These are phyloP conservation scores for Myocastor coypus DNA, from an alignment of 2,113 vertebrate species.

Conservation along the genomic window DNA sequence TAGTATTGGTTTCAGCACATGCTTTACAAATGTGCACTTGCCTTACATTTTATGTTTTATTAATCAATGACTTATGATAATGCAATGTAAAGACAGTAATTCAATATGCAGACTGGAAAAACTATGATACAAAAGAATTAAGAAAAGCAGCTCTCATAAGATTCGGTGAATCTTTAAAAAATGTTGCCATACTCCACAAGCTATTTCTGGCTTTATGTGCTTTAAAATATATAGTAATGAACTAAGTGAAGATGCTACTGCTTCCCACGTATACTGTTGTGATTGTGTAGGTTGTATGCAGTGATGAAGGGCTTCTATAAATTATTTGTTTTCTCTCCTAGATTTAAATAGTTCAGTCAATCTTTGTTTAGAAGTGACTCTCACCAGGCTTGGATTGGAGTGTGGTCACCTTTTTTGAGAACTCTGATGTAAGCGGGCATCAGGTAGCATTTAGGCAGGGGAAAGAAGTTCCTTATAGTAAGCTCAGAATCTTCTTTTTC, in stretches of 20 bases:
- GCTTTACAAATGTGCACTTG: conserved; percentile 67
- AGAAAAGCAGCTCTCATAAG: conserved; percentile 53
- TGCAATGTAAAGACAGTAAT: conserved; percentile 58
- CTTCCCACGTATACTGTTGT: conserved; percentile 39
- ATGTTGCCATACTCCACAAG: conserved; percentile 35
- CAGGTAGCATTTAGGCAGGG: neutral
- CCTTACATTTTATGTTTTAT: conserved; percentile 65
- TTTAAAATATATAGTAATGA: conserved; percentile 66
- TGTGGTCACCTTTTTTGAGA: neutral
- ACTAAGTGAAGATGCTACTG: conserved; percentile 66
- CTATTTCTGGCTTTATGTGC: conserved; percentile 69
- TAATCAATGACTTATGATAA: conserved; percentile 64
- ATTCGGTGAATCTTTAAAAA: conserved; percentile 70
- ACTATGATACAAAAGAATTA: conserved; percentile 2
- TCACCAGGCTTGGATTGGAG: neutral
- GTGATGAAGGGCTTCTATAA: conserved; percentile 1
- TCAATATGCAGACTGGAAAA: conserved; percentile 34
- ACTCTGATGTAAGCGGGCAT: neutral
- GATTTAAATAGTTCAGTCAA: conserved; percentile 44
- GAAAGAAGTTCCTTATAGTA: neutral
- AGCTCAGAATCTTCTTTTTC: neutral
- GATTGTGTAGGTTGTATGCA: conserved; percentile 57
- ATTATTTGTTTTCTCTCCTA: conserved; percentile 29
- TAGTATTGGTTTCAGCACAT: conserved; percentile 65
- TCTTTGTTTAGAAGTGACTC: conserved; percentile 47